Evolutionary conservation across 1,140 invertebrate species (phyloP).

Genomic region (Drosophila burlai): DNA sequence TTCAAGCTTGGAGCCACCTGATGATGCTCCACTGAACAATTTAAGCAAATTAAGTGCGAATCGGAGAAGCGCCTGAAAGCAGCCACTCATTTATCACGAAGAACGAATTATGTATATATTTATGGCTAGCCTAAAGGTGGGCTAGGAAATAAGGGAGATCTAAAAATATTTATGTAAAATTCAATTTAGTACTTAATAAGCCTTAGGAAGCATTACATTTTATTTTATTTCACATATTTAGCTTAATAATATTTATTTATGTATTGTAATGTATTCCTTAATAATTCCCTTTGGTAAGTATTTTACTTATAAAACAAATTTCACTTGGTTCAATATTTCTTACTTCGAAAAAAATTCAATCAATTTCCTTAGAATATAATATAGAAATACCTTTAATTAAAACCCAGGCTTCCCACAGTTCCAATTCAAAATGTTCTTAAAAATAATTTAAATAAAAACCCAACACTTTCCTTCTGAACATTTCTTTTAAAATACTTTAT

Average conservation of each 20-base stretch:
- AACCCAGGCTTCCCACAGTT: background rate
- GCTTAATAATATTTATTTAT: background rate
- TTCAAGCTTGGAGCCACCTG: background rate
- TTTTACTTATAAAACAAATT: too few species aligned
- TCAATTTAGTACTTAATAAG: background rate
- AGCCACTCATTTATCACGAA: background rate
- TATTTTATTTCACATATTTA: background rate
- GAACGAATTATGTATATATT: background rate
- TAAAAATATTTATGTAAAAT: constrained; percentile 1
- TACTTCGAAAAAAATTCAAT: too few species aligned
- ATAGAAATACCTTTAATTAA: background rate
- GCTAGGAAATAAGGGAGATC: background rate
- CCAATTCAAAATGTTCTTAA: background rate
- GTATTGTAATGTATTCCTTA: too few species aligned
- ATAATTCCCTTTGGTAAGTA: too few species aligned
- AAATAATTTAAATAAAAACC: background rate
- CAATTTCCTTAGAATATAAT: too few species aligned
- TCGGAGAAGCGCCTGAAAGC: constrained; percentile 18
- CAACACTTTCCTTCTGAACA: background rate
- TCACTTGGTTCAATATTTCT: too few species aligned
- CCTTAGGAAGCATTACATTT: background rate
- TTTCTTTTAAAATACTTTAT: constrained; percentile 30
- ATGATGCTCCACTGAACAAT: background rate
- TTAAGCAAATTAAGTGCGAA: background rate
- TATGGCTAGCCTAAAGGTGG: constrained; percentile 11